These are phyloP conservation scores for Caprella mutica DNA, from an alignment of 2,888 invertebrate species.

Conservation along the genomic window DNA sequence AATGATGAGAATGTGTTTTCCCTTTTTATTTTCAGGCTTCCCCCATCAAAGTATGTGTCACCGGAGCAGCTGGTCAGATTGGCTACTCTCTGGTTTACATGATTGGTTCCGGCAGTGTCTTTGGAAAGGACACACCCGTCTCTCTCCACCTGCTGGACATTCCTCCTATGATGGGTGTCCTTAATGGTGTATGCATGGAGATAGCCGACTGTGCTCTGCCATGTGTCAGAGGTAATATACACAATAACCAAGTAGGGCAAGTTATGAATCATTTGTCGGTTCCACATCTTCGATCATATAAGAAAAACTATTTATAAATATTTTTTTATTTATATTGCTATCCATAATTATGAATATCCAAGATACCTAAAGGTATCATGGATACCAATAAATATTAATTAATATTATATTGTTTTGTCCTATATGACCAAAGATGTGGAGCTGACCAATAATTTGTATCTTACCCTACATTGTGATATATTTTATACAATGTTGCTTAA, in stretches of 20 bases:
- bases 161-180: constrained; percentile 84
- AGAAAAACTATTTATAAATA: not conserved
- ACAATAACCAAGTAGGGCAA: no score
- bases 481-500: not conserved
- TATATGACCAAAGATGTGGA: no score
- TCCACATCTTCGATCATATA: no score
- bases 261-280: no score
- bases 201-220: constrained; percentile 90
- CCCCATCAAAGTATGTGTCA: constrained; percentile 85
- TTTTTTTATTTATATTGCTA: not conserved
- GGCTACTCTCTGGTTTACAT: constrained; percentile 92
- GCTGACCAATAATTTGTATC: no score
- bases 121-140: constrained; percentile 76
- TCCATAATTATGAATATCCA: no score
- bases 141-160: constrained; percentile 87
- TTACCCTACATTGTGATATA: constrained; percentile 8
- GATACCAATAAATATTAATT: not conserved
- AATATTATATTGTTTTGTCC: not conserved
- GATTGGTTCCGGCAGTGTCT: constrained; percentile 89
- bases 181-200: constrained; percentile 98
- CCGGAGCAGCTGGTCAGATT: constrained; percentile 98
- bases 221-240: constrained; percentile 55
- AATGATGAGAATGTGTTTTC: not conserved
- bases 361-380: no score
- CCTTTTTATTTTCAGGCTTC: constrained; percentile 17